These are phyloP conservation scores for Loripinus fragilis DNA, from an alignment of 2,888 invertebrate genomes.

Conservation along the genomic window DNA sequence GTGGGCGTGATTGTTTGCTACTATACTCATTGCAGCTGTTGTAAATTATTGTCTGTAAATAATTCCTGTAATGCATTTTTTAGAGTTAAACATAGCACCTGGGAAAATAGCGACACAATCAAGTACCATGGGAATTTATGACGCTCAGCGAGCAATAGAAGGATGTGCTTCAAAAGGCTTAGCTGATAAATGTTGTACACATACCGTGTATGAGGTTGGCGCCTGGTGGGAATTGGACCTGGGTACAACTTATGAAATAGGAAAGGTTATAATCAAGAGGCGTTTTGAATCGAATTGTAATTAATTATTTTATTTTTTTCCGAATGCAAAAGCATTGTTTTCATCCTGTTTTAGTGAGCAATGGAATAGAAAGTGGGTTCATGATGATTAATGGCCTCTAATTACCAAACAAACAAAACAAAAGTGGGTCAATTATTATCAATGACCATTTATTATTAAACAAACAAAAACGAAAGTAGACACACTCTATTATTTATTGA, in stretches of 20 bases:
- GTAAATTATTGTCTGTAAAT: no score
- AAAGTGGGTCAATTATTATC: no score
- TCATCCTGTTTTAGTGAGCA: no score
- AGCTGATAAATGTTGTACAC: constrained; percentile 15
- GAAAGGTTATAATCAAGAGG: constrained; percentile 32
- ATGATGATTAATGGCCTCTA: no score
- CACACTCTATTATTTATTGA: no score
- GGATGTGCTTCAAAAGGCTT: constrained; percentile 10
- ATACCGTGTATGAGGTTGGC: constrained; percentile 5
- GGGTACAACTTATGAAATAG: constrained; percentile 30
- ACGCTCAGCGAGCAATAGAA: constrained; percentile 19
- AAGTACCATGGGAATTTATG: constrained; percentile 3
- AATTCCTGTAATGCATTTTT: neutral
- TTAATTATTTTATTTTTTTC: neutral
- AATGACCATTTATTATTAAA: no score
- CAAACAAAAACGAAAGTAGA: no score
- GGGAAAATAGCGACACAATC: constrained; percentile 44
- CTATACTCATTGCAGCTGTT: no score
- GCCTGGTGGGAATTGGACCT: constrained; percentile 44
- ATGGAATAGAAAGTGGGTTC: no score
- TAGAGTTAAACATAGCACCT: constrained; percentile 49
- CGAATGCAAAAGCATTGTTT: no score
- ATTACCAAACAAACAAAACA: no score
- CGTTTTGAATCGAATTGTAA: constrained; percentile 5
- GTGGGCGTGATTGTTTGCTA: no score